These are phyloP conservation scores for Falco punctatus DNA, from an alignment of 2,113 vertebrate genomes.

Conservation along the genomic window DNA sequence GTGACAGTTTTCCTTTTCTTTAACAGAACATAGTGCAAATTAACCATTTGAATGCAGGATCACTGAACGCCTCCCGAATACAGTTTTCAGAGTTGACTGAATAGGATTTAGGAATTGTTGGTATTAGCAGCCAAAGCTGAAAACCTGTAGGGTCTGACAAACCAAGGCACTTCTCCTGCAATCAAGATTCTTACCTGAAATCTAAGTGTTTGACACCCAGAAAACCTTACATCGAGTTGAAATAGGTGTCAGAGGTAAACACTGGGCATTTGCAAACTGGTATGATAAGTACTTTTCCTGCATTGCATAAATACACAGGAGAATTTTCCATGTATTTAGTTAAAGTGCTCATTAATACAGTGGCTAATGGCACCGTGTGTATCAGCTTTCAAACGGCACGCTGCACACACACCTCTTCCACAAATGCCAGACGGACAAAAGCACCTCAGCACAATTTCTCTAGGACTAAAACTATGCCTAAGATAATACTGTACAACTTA, in stretches of 20 bases:
- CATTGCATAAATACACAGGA: background rate
- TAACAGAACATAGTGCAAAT: conserved; percentile 74
- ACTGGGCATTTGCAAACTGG: background rate
- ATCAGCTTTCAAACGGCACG: background rate
- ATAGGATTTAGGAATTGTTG: conserved; percentile 20
- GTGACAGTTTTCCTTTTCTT: conserved; percentile 80
- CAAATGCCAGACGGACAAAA: background rate
- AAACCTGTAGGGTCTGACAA: background rate
- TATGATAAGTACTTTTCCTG: background rate
- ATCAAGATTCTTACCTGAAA: conserved; percentile 7
- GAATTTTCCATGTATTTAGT: background rate
- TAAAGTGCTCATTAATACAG: background rate
- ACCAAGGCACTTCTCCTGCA: background rate
- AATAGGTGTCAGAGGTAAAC: background rate
- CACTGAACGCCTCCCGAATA: background rate
- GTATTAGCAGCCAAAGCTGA: background rate
- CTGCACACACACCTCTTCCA: background rate
- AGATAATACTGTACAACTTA: background rate
- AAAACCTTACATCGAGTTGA: background rate
- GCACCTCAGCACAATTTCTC: background rate
- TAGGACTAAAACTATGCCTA: background rate
- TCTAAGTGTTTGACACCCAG: background rate
- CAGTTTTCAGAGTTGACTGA: background rate
- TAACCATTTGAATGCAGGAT: conserved; percentile 74
- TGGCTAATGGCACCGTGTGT: background rate